A percentile compares a stretch with the other conserved stretches of the same genome.
phyloP scores from a whole-genome alignment of 1,140 invertebrate genomes.

The Drosophila kikkawai region DNA sequence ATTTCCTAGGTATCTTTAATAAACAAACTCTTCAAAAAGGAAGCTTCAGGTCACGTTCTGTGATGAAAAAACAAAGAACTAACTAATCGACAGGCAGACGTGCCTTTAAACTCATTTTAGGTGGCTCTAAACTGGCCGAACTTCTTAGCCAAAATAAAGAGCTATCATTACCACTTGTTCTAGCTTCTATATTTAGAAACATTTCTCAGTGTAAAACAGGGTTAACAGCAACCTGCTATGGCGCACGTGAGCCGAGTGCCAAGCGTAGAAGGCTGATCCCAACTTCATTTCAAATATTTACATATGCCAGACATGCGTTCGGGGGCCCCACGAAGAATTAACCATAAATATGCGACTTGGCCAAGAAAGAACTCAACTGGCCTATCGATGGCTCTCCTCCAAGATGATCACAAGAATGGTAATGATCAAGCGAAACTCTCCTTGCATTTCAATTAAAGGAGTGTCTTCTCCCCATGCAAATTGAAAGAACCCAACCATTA shows the following conservation, averaged over 20 bases:
- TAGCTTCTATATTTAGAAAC: not conserved
- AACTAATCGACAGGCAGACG: not conserved
- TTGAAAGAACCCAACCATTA: constrained; percentile 1
- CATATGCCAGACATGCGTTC: constrained; percentile 64
- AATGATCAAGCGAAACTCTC: constrained; percentile 4
- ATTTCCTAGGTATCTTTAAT: not conserved
- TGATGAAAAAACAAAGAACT: not conserved
- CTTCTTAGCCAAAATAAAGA: not conserved
- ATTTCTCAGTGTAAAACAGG: not conserved
- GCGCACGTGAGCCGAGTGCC: constrained; percentile 56
- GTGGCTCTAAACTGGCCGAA: not conserved
- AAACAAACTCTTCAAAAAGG: not conserved
- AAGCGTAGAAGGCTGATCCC: constrained; percentile 14
- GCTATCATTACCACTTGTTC: not conserved
- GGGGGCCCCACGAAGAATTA: constrained; percentile 39
- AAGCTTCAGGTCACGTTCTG: not conserved
- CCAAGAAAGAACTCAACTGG: constrained; percentile 4
- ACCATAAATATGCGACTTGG: constrained; percentile 57
- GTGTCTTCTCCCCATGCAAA: constrained; percentile 25
- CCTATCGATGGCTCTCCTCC: constrained; percentile 4
- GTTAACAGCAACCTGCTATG: constrained; percentile 1
- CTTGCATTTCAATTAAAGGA: constrained; percentile 47
- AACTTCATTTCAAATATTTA: constrained; percentile 34
- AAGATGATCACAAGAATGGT: constrained; percentile 21
- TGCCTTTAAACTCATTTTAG: not conserved